Base-by-base conservation (phyloP, 2,888 invertebrate species). In the Eilema caniola region DNA sequence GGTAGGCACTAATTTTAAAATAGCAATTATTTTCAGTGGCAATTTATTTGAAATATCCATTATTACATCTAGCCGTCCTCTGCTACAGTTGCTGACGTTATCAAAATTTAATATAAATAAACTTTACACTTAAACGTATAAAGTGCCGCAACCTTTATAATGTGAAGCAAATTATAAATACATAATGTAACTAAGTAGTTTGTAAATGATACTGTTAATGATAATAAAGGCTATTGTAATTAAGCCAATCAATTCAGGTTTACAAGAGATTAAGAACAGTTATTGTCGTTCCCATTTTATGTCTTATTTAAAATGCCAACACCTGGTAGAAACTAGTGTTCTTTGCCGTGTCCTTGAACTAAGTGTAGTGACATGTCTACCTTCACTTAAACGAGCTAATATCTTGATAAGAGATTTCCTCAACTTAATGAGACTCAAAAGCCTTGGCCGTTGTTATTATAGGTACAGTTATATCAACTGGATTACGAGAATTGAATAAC, bases 351-450 rank as follows among this genome's bases (percentile, higher is more conserved):
- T 67, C 69, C 67, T 53, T 71, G 69, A 66, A 53, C 56, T 66
- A 71, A 68, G 67, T 63, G 71, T 78, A 64, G 66, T 57, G 23
- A 66, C 66, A 31, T 33, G 82, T 77, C 76, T 67, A 77, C 81
- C 80, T 83, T 79, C 71, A 66, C 73, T 66, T 62, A 66, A 76
- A 75, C 71, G 63, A 25, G 71, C 25, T 73, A 70, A 74, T 72
- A 66, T 70, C 47, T 70, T 73, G 66, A 60, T 74, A 66, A 68
- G 59, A 69, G 65, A 70, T 79, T 74, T 76, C 74, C 65, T 66
- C 63, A 68, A 65, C 57, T 66, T 33, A 24, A 57, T 66, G 37
- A 57, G 41, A 69, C 67, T 69, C 62, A 67, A 69, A 69, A 53
- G 14, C 20, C 57, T 65, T 37, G 57, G 25, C 31, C 33, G 53